Conservation (phyloP, 2,113 vertebrate species). For the Misgurnus anguillicaudatus region DNA sequence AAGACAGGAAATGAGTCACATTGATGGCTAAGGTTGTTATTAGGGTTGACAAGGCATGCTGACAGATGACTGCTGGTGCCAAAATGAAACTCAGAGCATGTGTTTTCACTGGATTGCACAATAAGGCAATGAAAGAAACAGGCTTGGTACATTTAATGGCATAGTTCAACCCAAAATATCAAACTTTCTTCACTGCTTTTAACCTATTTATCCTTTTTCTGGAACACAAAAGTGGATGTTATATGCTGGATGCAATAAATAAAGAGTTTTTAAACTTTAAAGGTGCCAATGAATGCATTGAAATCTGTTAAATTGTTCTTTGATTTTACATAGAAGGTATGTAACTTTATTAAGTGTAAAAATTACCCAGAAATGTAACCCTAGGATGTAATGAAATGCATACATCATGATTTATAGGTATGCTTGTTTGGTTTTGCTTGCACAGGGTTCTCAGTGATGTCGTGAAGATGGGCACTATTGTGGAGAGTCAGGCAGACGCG, state of each 20-base stretch:
- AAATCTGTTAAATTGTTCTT: no score
- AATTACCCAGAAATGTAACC: no score
- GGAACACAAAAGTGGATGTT: no score
- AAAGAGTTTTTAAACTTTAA: no score
- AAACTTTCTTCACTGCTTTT: no score
- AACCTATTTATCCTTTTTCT: no score
- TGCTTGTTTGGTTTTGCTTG: conserved; percentile 2
- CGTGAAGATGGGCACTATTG: conserved; percentile 64
- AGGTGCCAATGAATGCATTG: no score
- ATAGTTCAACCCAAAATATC: no score
- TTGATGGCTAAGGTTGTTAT: conserved; percentile 39
- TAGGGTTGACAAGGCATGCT: conserved; percentile 7
- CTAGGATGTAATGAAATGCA: no score
- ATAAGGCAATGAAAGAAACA: neutral
- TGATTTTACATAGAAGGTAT: no score
- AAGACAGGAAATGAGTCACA: conserved; percentile 50
- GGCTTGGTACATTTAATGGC: neutral
- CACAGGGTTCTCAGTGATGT: conserved; percentile 53
- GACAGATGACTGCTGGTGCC: neutral
- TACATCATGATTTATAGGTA: neutral
- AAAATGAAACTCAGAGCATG: neutral
- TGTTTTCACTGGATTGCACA: conserved; percentile 17
- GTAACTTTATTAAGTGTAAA: no score
- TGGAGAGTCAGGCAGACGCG: conserved; percentile 63
- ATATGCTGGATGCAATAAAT: no score